A percentile compares a stretch with the other conserved stretches of the same genome.
Conservation (phyloP, 2,113 vertebrate species). For the Gopherus evgoodei region DNA sequence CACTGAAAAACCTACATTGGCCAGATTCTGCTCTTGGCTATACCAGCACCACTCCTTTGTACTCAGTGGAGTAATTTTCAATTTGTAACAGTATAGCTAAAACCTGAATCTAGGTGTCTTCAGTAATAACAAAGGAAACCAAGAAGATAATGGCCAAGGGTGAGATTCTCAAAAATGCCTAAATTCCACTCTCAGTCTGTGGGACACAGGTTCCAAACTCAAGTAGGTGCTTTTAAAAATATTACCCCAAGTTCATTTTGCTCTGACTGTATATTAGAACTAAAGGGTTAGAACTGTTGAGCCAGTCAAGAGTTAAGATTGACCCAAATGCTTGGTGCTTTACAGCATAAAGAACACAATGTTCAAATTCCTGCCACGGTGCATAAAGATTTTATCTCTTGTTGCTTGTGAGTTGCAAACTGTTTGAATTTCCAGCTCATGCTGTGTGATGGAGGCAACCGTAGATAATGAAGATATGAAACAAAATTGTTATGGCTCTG, state of each 20-base stretch:
- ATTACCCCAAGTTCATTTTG: neutral
- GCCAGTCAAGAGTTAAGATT: neutral
- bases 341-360: neutral
- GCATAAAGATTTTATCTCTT: constrained; percentile 33
- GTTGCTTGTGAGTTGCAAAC: neutral
- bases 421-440: neutral
- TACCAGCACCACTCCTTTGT: neutral
- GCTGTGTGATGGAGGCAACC: neutral
- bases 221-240: neutral
- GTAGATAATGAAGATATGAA: neutral
- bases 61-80: neutral
- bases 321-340: neutral
- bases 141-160: neutral
- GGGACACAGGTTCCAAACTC: neutral
- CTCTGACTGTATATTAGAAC: neutral
- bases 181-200: neutral
- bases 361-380: neutral
- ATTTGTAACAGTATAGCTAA: neutral
- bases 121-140: neutral
- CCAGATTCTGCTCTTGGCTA: neutral
- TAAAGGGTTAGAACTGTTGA: neutral
- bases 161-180: neutral
- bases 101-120: neutral
- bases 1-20: neutral
- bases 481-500: neutral